Evolutionary conservation across 92 coral and sea anemone species (phyloP), one percentile per base, ranked within the genome.

Genomic region (Umimayanthus kanabou): DNA sequence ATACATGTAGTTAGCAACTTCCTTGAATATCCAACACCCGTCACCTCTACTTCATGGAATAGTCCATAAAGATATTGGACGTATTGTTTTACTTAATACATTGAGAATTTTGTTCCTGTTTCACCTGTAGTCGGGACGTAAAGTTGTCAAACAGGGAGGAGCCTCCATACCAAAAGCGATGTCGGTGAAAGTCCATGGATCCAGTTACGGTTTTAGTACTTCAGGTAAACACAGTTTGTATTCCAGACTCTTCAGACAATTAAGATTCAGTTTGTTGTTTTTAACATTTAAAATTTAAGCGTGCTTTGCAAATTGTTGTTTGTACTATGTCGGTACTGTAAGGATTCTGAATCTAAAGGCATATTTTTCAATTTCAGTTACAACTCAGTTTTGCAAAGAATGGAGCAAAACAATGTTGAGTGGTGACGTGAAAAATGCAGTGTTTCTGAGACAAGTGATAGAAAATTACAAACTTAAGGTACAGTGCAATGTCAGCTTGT

Each of bases 401-500:
- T 97, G 99, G 99, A 94, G 94, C 33, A 91, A 89, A 76, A 97
- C 96, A 1, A 93, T 97, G 99, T 84, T 95, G 72, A 92, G 92
- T 84, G 97, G 95, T 28, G 93, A 94, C 70, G 88, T 66, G 22
- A 88, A 91, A 11, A 92, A 95, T 85, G 96, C 99, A 0, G 95
- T 95, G 57, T 97, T 97, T 86, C 95, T 97, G 88, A 93, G 98
- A 92, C 98, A 97, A 92, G 99, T 97, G 69, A 93, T 97, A 61
- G 99, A 97, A 91, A 97, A 95, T 88, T 97, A 95, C 91, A 95
- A 97, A 81, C 88, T 97, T 15, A 91, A 96, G 94, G 99, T 96
- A 87, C 25, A 47, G 42, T 67, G 25, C 22, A 28, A 29, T 33
- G 55, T 26, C 33, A 6, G n/a, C 37, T 33, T 33, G n/a, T n/a